Evolutionary conservation across 2,797 vertebrate species (phyloP).

Genomic region (Lepilemur ruficaudatus): DNA sequence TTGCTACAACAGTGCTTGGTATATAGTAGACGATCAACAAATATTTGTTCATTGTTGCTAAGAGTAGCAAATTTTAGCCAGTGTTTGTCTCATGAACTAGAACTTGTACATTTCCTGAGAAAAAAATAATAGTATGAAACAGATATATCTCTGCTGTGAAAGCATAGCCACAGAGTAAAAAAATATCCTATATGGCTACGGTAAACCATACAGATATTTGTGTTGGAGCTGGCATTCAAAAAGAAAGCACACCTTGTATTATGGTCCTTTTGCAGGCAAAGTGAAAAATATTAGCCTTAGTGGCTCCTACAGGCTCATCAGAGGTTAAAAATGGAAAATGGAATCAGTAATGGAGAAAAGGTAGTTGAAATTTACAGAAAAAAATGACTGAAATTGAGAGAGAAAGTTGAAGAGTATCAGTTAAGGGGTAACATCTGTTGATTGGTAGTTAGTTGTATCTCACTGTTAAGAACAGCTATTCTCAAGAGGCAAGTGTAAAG

Average conservation of each 20-base stretch:
- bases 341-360: slow-evolving; percentile 52
- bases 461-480: slow-evolving; percentile 54
- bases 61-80: slow-evolving; percentile 35
- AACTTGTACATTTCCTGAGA: background rate
- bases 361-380: slow-evolving; percentile 30
- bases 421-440: slow-evolving; percentile 59
- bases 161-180: background rate
- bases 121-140: background rate
- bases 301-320: background rate
- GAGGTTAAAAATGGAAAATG: slow-evolving; percentile 42
- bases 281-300: background rate
- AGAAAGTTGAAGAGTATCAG: slow-evolving; percentile 49
- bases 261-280: background rate
- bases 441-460: background rate
- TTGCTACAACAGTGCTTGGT: background rate
- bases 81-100: slow-evolving; percentile 23
- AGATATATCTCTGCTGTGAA: slow-evolving; percentile 7
- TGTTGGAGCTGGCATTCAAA: background rate
- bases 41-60: background rate
- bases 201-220: background rate
- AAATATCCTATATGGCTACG: background rate
- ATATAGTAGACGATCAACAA: background rate
- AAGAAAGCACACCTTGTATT: background rate
- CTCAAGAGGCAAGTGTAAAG: slow-evolving; percentile 58
- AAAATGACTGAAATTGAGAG: slow-evolving; percentile 43